Base-by-base conservation (phyloP, 2,888 invertebrate species). In the Megaustenia siamemsis region DNA sequence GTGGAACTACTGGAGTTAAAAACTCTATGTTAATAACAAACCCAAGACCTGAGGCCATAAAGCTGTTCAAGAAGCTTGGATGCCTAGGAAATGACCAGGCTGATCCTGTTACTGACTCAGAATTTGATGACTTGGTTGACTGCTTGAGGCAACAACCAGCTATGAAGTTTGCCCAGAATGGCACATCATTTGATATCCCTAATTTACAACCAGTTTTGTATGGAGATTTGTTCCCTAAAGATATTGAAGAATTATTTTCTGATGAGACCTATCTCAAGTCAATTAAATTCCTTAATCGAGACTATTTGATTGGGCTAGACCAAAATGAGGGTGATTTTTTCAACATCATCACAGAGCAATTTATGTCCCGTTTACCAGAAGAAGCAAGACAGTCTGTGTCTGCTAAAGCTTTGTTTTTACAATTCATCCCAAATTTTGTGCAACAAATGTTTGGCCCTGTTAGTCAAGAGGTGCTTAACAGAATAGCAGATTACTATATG, bases 141-240 rank as follows among this genome's bases (percentile, higher is more conserved):
- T 82, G 82, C 38, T 28, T 82, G 43, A 71, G 60, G 43, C 32
- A 40, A 21, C n/a, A 60, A 6, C 82, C 82, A 28, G 82, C 73
- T 28, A 3, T n/a, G 45, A 24, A 24, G 4, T 81, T 81, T n/a
- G 10, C 49, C 5, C 0, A 53, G 15, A 77, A 60, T 81, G 73
- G 71, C 10, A 12, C 45, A 56, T 10, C 21, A 24, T 8, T 5
- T n/a, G 69, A 53, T 8, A 24, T 82, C 43, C 56, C 82, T 38
- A 10, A n/a, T 18, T 8, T 82, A 1, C 40, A 75, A 6, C 76
- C 82, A 49, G 63, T 66, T 43, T 21, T 66, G 12, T 49, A 81
- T 80, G 81, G 84, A 56, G 77, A 86, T 63, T 63, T 86, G 10
- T 83, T 86, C 66, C 83, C 86, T 8, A 60, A 78, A 53, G 8